Evolutionary conservation across 2,113 vertebrate genomes (phyloP).

Genomic region (Hassar affinis): DNA sequence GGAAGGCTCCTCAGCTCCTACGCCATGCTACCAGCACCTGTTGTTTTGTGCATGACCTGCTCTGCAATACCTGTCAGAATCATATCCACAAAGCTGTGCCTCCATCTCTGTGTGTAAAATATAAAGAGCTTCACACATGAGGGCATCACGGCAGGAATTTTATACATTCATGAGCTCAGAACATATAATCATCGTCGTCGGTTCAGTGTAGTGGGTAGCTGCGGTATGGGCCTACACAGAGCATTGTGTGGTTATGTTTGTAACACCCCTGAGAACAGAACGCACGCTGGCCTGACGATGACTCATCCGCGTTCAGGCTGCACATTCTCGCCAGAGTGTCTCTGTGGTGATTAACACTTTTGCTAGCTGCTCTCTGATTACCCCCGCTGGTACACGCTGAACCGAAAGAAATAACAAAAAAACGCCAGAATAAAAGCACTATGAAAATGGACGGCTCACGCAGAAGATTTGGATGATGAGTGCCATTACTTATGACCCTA

Average conservation of each 20-base stretch:
- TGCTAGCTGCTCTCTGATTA: conserved; percentile 30
- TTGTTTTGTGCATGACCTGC: not conserved
- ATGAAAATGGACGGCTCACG: not conserved
- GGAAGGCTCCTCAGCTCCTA: conserved; percentile 9
- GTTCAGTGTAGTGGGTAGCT: conserved; percentile 38
- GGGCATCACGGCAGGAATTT: not conserved
- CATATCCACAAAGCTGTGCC: not conserved
- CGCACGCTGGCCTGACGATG: conserved; percentile 43
- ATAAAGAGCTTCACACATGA: not conserved
- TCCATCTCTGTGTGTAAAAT: not conserved
- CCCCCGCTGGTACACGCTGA: conserved; percentile 10
- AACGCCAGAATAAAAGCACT: not conserved
- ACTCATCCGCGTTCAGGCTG: conserved; percentile 47
- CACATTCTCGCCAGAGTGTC: conserved; percentile 30
- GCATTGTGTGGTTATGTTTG: conserved; percentile 42
- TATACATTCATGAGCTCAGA: not conserved
- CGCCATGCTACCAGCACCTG: not conserved
- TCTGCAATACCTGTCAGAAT: not conserved
- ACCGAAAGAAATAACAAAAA: not conserved
- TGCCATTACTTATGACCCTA: not conserved
- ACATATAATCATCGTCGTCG: conserved; percentile 3
- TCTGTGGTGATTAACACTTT: conserved; percentile 46
- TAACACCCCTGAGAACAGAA: conserved; percentile 47
- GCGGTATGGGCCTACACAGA: conserved; percentile 27
- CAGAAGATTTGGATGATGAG: not conserved